A percentile compares a stretch with the other conserved stretches of the same genome.
These are phyloP conservation scores for Megaceryle maxima DNA, from an alignment of 2,113 vertebrate species.

Conservation along the genomic window DNA sequence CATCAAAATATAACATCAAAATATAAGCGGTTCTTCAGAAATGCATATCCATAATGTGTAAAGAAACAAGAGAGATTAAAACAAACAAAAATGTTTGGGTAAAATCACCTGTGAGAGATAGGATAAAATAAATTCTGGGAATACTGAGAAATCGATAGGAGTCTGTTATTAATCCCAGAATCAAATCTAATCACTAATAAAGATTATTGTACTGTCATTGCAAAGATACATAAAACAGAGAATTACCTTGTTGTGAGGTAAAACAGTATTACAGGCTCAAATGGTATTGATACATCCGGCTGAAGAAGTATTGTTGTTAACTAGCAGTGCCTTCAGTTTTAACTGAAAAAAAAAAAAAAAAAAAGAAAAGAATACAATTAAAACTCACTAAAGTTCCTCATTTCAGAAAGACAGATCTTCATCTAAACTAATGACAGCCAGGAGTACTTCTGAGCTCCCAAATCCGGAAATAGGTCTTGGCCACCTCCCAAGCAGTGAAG, in stretches of 20 bases:
- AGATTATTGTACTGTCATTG: neutral
- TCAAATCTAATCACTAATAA: neutral
- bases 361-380: neutral
- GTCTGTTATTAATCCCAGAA: neutral
- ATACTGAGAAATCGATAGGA: neutral
- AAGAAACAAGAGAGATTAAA: neutral
- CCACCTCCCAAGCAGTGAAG: neutral
- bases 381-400: neutral
- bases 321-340: neutral
- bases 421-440: neutral
- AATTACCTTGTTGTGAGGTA: neutral
- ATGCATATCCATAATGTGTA: neutral
- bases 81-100: neutral
- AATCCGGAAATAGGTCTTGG: constrained; percentile 28
- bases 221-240: neutral
- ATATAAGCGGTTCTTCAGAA: neutral
- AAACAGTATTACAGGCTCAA: neutral
- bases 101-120: neutral
- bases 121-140: neutral
- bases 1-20: neutral
- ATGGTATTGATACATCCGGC: neutral
- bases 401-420: neutral
- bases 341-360: neutral
- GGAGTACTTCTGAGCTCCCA: neutral
- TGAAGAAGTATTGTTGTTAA: neutral